A percentile compares a stretch with the other conserved stretches of the same genome.
phyloP scores from a whole-genome alignment of 92 coral and sea anemone species.

The Scolanthus callimorphus region DNA sequence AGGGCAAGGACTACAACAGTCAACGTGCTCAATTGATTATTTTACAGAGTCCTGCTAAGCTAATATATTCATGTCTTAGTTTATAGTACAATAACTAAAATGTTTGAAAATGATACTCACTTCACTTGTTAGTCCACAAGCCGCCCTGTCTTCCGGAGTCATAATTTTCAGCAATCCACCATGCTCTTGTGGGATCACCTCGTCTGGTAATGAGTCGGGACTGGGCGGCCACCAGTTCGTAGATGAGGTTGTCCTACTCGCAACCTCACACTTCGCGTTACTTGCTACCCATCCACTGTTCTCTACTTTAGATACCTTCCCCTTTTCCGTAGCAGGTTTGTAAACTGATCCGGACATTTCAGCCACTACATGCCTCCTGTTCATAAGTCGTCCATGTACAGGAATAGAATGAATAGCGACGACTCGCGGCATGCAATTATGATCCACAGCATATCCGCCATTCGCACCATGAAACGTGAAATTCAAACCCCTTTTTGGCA shows the following conservation, averaged over 20 bases:
- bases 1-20: too few species aligned
- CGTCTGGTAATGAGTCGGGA: conserved; percentile 30
- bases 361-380: conserved; percentile 16
- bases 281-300: background rate
- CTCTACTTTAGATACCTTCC: background rate
- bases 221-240: conserved; percentile 37
- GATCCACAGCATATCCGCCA: conserved; percentile 67
- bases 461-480: conserved; percentile 23
- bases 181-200: conserved; percentile 13
- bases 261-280: too few species aligned
- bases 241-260: background rate
- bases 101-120: too few species aligned
- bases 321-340: conserved; percentile 1
- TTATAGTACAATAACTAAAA: too few species aligned
- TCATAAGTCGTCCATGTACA: conserved; percentile 9
- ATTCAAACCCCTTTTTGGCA: conserved; percentile 4
- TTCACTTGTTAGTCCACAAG: conserved; percentile 34
- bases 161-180: conserved; percentile 31
- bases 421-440: conserved; percentile 56
- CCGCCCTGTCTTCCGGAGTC: conserved; percentile 34
- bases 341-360: conserved; percentile 16
- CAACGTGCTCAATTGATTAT: too few species aligned
- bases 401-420: conserved; percentile 56
- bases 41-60: too few species aligned
- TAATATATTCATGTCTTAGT: too few species aligned